Evolutionary conservation across 2,113 vertebrate genomes (phyloP).

Genomic region (Malurus elegans): DNA sequence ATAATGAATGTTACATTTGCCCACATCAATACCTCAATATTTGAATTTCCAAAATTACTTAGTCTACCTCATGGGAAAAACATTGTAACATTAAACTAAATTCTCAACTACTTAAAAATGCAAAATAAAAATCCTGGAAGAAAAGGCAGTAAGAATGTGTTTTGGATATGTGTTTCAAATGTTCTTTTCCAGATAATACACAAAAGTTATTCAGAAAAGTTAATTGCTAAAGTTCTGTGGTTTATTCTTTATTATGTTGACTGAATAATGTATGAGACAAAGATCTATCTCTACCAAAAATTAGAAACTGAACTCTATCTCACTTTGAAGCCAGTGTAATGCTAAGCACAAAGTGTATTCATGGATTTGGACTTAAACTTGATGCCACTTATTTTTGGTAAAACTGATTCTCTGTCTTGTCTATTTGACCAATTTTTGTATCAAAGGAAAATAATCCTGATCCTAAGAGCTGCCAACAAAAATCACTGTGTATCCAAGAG

Average conservation of each 20-base stretch:
- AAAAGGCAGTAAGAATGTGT: background rate
- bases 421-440: background rate
- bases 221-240: constrained; percentile 23
- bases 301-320: background rate
- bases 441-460: background rate
- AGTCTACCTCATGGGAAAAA: background rate
- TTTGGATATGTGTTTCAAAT: background rate
- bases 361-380: background rate
- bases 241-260: constrained; percentile 11
- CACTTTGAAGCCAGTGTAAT: background rate
- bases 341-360: background rate
- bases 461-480: background rate
- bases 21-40: background rate
- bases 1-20: background rate
- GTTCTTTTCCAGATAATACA: background rate
- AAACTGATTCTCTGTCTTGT: background rate
- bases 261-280: constrained; percentile 40
- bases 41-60: constrained; percentile 37
- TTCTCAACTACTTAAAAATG: constrained; percentile 3
- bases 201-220: background rate
- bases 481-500: background rate
- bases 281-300: background rate
- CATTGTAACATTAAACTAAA: background rate
- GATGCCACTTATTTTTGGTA: background rate
- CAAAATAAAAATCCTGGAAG: background rate